A percentile compares a stretch with the other conserved stretches of the same genome.
phyloP scores from a whole-genome alignment of 2,888 invertebrate species.

The Thereva unica region DNA sequence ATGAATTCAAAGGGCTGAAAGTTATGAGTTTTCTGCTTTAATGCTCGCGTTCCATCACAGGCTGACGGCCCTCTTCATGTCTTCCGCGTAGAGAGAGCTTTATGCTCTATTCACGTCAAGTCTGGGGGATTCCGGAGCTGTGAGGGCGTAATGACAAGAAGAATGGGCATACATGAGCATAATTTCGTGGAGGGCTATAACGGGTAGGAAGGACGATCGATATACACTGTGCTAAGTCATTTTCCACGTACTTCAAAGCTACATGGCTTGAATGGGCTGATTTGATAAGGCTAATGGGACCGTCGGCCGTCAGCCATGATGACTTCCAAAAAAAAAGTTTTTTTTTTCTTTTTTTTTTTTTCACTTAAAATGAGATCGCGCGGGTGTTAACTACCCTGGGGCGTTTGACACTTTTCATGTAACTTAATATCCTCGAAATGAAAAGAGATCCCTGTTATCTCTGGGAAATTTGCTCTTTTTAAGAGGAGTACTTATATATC shows the following conservation, averaged over 20 bases:
- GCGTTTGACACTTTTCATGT: too few relatives aligned
- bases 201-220: constrained; percentile 20
- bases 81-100: neutral
- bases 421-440: too few relatives aligned
- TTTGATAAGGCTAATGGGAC: constrained; percentile 1
- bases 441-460: too few relatives aligned
- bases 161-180: constrained; percentile 28
- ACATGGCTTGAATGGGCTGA: constrained; percentile 1
- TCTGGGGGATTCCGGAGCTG: constrained; percentile 1
- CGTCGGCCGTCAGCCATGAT: too few relatives aligned
- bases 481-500: too few relatives aligned
- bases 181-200: constrained; percentile 26
- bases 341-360: too few relatives aligned
- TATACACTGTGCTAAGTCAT: constrained; percentile 18
- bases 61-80: constrained; percentile 28
- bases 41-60: constrained; percentile 33
- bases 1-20: constrained; percentile 35
- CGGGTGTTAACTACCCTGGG: too few relatives aligned
- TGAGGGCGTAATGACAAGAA: constrained; percentile 14
- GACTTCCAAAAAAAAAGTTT: too few relatives aligned
- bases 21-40: constrained; percentile 34
- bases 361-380: too few relatives aligned
- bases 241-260: constrained; percentile 1
- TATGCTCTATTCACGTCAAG: too few relatives aligned
- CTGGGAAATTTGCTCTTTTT: too few relatives aligned